Evolutionary conservation across 2,797 vertebrate species (phyloP).

Genomic region (Acipenser oxyrinchus): DNA sequence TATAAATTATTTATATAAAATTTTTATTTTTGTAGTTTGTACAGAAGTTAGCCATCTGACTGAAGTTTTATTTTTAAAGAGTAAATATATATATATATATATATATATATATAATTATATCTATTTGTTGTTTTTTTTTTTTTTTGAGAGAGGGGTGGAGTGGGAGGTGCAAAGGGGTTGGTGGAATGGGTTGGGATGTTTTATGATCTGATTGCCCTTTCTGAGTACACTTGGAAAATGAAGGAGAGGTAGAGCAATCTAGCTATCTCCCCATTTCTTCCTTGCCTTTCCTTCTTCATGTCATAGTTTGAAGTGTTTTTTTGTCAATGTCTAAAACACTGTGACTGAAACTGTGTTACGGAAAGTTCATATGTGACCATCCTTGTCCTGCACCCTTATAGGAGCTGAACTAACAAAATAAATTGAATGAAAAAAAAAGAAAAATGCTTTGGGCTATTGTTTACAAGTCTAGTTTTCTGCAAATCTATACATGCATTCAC

Average conservation of each 20-base stretch:
- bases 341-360: constrained; percentile 73
- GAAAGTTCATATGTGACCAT: constrained; percentile 58
- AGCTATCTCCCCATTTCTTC: constrained; percentile 17
- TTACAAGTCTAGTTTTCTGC: too few relatives aligned
- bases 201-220: constrained; percentile 20
- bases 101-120: constrained; percentile 80
- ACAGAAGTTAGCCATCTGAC: constrained; percentile 88
- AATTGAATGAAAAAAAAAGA: constrained; percentile 53
- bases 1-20: constrained; percentile 98
- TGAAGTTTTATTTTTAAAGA: constrained; percentile 99
- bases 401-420: constrained; percentile 80
- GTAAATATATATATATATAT: constrained; percentile 89
- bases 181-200: too few relatives aligned
- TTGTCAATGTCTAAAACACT: constrained; percentile 70
- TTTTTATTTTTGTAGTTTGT: constrained; percentile 99
- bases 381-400: constrained; percentile 71
- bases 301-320: constrained; percentile 35
- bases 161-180: neutral
- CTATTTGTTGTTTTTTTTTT: constrained; percentile 55
- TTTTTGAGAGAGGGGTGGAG: constrained; percentile 23
- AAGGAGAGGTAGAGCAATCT: constrained; percentile 48
- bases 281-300: constrained; percentile 46
- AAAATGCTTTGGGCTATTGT: constrained; percentile 15
- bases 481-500: too few relatives aligned
- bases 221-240: constrained; percentile 48